Conservation (phyloP, 2,888 invertebrate genomes). For the Phytoseiulus persimilis region DNA sequence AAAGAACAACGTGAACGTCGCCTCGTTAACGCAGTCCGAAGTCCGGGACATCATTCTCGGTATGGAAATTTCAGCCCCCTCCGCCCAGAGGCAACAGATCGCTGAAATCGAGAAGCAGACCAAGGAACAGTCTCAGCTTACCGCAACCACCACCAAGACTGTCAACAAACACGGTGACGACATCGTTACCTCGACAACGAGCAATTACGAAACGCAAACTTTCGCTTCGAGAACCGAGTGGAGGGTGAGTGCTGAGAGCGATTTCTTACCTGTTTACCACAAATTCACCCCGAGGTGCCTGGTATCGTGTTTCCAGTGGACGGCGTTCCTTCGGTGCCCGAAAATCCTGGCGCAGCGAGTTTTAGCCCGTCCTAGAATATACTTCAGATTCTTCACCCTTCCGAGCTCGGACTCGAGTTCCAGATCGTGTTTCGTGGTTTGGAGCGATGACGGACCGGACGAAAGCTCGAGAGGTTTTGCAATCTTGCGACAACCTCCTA, state of each 20-base stretch:
- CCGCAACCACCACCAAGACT: constrained; percentile 94
- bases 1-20: constrained; percentile 99
- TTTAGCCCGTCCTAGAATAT: constrained; percentile 26
- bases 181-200: constrained; percentile 96
- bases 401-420: background rate
- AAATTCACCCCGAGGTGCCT: too few relatives aligned
- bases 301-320: background rate
- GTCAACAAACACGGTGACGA: constrained; percentile 99
- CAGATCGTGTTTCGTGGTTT: background rate
- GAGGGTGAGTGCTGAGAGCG: constrained; percentile 58
- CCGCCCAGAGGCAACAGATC: constrained; percentile 96
- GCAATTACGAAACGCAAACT: constrained; percentile 95
- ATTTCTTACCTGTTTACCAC: background rate
- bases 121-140: constrained; percentile 94
- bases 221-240: constrained; percentile 98
- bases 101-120: constrained; percentile 99
- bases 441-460: background rate
- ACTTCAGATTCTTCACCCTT: constrained; percentile 8
- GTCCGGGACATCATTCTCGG: constrained; percentile 97
- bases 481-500: background rate
- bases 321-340: constrained; percentile 18
- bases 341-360: constrained; percentile 11
- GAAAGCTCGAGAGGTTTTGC: background rate
- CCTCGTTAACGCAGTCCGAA: constrained; percentile 95
- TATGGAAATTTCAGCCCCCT: constrained; percentile 99